Percentiles rank a stretch among this genome's conserved stretches.
phyloP scores from a whole-genome alignment of 2,888 invertebrate species.

The Ctenicera cuprea region DNA sequence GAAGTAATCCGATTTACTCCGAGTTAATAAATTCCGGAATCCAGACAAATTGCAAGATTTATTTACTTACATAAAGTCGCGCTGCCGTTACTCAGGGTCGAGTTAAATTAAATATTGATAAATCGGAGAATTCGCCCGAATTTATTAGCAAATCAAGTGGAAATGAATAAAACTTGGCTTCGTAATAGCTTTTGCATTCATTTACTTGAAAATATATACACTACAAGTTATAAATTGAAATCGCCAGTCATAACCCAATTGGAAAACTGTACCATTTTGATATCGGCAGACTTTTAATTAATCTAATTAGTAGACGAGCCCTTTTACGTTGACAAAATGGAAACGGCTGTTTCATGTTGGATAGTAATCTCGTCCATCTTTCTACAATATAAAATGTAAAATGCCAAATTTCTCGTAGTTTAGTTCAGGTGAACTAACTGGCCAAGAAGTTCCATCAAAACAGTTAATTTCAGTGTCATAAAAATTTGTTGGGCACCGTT shows the following conservation, averaged over 20 bases:
- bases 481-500: no score
- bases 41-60: slow-evolving; percentile 33
- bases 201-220: background rate
- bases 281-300: no score
- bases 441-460: no score
- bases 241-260: slow-evolving; percentile 3
- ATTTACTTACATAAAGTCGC: slow-evolving; percentile 33
- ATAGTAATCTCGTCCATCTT: no score
- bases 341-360: no score
- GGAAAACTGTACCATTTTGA: background rate
- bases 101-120: slow-evolving; percentile 38
- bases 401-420: no score
- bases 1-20: slow-evolving; percentile 37
- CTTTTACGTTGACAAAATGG: no score
- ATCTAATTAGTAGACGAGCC: no score
- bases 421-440: no score
- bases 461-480: no score
- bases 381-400: no score
- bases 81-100: slow-evolving; percentile 20
- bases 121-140: slow-evolving; percentile 26
- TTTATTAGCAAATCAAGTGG: slow-evolving; percentile 24
- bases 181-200: background rate
- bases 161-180: slow-evolving; percentile 20
- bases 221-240: background rate
- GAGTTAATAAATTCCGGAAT: slow-evolving; percentile 42